A percentile compares a stretch with the other conserved stretches of the same genome.
phyloP scores from a whole-genome alignment of 2,113 vertebrate species.

The Mola mola region DNA sequence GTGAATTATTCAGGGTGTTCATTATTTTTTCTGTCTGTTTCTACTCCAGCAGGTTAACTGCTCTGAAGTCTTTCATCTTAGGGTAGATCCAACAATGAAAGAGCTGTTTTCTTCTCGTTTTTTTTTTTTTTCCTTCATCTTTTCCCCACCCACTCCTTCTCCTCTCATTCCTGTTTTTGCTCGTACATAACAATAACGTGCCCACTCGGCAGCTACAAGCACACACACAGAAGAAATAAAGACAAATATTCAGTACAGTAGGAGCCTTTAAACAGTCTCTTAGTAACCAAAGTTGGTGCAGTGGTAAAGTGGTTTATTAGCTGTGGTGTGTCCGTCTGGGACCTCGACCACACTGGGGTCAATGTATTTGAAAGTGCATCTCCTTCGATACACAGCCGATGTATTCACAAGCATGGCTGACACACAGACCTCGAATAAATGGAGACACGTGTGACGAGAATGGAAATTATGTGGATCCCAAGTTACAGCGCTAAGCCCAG shows the following conservation, averaged over 20 bases:
- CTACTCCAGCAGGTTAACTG: slow-evolving; percentile 42
- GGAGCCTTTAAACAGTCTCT: too few relatives aligned
- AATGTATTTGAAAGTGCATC: too few relatives aligned
- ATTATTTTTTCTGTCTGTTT: slow-evolving; percentile 48
- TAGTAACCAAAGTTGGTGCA: too few relatives aligned
- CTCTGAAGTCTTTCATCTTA: slow-evolving; percentile 51
- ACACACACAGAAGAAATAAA: slow-evolving; percentile 8
- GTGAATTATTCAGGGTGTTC: slow-evolving; percentile 56
- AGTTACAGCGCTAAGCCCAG: too few relatives aligned
- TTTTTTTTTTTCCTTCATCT: slow-evolving; percentile 9
- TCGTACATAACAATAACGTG: slow-evolving; percentile 18
- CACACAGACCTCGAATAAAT: too few relatives aligned
- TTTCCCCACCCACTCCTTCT: neutral
- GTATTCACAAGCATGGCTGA: too few relatives aligned
- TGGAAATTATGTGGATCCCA: too few relatives aligned
- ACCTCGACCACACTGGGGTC: too few relatives aligned
- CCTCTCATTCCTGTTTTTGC: slow-evolving; percentile 22
- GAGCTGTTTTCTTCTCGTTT: slow-evolving; percentile 20
- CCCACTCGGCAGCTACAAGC: slow-evolving; percentile 18
- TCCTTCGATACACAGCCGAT: too few relatives aligned
- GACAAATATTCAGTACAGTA: slow-evolving; percentile 8
- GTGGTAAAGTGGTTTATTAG: too few relatives aligned
- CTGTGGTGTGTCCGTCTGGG: too few relatives aligned
- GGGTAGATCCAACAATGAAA: slow-evolving; percentile 12
- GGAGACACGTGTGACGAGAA: too few relatives aligned